Percentiles rank a stretch among this genome's conserved stretches.
Conservation (phyloP, 2,888 invertebrate species). For the Thereva nobilitata region DNA sequence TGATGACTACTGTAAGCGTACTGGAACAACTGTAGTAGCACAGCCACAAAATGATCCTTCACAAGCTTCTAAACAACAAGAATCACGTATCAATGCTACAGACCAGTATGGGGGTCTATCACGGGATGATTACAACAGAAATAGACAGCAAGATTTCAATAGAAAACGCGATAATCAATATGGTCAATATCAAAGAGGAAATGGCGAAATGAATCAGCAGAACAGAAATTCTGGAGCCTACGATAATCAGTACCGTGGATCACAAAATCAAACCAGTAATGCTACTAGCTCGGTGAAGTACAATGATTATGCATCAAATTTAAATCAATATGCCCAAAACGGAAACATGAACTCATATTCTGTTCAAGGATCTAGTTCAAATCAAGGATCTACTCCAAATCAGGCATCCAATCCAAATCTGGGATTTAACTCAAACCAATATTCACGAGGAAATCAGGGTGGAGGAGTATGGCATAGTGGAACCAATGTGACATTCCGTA, state of each 20-base stretch:
- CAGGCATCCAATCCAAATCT: background rate
- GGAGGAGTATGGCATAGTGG: constrained; percentile 19
- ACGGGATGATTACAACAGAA: too few relatives aligned
- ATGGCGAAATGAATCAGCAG: too few relatives aligned
- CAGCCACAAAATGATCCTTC: background rate
- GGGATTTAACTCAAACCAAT: background rate
- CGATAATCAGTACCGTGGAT: background rate
- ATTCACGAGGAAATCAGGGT: background rate
- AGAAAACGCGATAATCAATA: too few relatives aligned
- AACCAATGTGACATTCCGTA: constrained; percentile 5
- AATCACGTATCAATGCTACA: background rate
- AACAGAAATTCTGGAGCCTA: too few relatives aligned
- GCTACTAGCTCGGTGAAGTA: constrained; percentile 3
- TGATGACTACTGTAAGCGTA: constrained; percentile 9
- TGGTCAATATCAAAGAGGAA: too few relatives aligned
- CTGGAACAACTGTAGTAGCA: too few relatives aligned
- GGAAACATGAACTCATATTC: background rate
- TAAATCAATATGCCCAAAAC: background rate
- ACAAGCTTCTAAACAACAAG: background rate
- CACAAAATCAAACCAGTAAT: background rate
- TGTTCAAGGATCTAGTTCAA: background rate
- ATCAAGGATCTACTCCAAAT: background rate
- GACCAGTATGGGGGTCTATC: too few relatives aligned
- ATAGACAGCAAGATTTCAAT: too few relatives aligned
- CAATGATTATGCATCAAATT: background rate